Evolutionary conservation across 2,888 invertebrate genomes (phyloP), one percentile per base, ranked within the genome.

Genomic region (Scaptomyza flava): DNA sequence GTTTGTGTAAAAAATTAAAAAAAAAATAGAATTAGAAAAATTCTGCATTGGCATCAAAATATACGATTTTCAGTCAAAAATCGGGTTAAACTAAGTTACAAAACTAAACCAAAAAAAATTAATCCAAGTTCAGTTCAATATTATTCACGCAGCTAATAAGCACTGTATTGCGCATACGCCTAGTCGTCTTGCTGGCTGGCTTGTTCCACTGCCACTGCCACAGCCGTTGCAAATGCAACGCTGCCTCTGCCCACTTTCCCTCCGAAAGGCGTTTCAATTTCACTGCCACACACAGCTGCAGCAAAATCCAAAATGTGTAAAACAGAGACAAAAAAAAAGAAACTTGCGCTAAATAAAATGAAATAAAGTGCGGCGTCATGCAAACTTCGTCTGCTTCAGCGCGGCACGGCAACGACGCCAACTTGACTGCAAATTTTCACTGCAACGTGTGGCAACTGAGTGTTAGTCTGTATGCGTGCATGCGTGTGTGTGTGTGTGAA

Each of bases 381-480:
- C 86, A 79, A 82, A 87, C 85, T 81, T 85, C 62, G 86, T 85
- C 88, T 87, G 79, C 79, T 73, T 66, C 71, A 69, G 77, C 85
- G 58, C 31, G 71, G 87, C 82, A 73, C 84, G 56, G 33, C 77
- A 85, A 79, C 86, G 82, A 85, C 86, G 82, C 86, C 82, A 81
- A 63, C 77, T 69, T 85, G 82, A 87, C 82, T 82, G 81, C 81
- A 61, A 77, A 81, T 85, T 87, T 87, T 82, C 82, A 77, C 86
- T 87, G 77, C 87, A 85, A 63, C 66, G 72, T 67, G 71, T 62
- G 57, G 17, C 73, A 42, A 59, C 14, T 36, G 5, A n/a, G 27
- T 27, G 45, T 54, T 4, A 5, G 46, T 46, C 27, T 45, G 57
- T 62, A 1, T 17, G 17, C 17, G 17, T 17, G 17, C 17, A 60